phyloP scores from a whole-genome alignment of 2,888 invertebrate genomes.

The Scrobipalpa costella region DNA sequence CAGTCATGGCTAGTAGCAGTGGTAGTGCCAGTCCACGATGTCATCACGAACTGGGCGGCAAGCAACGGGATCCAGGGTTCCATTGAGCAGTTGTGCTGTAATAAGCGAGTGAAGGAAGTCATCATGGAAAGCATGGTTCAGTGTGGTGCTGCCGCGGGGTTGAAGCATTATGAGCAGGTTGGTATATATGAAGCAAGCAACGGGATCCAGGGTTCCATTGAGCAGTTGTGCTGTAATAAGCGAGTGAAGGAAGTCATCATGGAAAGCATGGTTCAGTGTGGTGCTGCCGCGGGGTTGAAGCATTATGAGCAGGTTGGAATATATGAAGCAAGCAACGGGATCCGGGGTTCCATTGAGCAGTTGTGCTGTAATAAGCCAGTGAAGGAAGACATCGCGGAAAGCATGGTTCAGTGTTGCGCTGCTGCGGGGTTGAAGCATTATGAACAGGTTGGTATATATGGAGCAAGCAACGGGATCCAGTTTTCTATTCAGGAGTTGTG shows the following conservation, averaged over 20 bases:
- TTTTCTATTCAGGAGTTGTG: constrained; percentile 14
- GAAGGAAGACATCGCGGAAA: constrained; percentile 19
- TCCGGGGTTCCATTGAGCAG: constrained; percentile 16
- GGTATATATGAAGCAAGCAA: too few relatives aligned
- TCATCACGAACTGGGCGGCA: constrained; percentile 21
- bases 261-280: constrained; percentile 21
- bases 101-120: constrained; percentile 14
- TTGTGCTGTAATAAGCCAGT: constrained; percentile 1
- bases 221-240: constrained; percentile 6
- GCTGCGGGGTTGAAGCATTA: too few relatives aligned
- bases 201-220: constrained; percentile 18
- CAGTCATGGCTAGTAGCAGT: constrained; percentile 48
- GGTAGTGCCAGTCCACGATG: constrained; percentile 21
- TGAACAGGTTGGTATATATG: too few relatives aligned
- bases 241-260: constrained; percentile 19
- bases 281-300: constrained; percentile 1
- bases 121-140: constrained; percentile 21
- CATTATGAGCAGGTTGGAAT: too few relatives aligned
- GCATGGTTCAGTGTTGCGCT: constrained; percentile 17
- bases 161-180: too few relatives aligned
- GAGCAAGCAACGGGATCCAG: constrained; percentile 17
- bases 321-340: constrained; percentile 15
- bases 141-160: constrained; percentile 12
- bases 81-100: constrained; percentile 2
- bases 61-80: constrained; percentile 20